A percentile compares a stretch with the other conserved stretches of the same genome.
Conservation (phyloP, 2,888 invertebrate genomes). For the Yponomeuta plumbellus region DNA sequence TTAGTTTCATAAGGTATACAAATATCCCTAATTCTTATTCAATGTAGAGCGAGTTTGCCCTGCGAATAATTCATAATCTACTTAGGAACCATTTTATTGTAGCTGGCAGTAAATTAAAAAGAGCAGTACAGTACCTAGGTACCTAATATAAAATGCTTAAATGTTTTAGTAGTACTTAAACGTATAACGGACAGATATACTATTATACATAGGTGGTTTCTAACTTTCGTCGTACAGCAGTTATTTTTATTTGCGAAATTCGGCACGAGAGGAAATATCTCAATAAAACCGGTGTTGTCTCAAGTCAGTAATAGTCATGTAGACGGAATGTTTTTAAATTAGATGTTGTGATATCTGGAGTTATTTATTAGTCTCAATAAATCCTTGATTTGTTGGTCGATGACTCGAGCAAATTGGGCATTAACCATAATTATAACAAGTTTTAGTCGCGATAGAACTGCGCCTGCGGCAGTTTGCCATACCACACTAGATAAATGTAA, state of each 20-base stretch:
- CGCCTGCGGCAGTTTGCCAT: background rate
- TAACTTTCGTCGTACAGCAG: background rate
- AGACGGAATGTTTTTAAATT: background rate
- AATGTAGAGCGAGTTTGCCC: too few relatives aligned
- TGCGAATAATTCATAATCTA: too few relatives aligned
- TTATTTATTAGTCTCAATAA: conserved; percentile 1
- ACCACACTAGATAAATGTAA: background rate
- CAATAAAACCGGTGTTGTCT: background rate
- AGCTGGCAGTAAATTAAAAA: too few relatives aligned
- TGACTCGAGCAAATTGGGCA: background rate
- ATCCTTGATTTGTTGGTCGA: background rate
- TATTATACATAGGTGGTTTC: background rate
- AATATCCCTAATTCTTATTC: too few relatives aligned
- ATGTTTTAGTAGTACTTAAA: too few relatives aligned
- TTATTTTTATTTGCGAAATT: background rate
- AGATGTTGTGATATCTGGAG: background rate
- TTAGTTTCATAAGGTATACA: too few relatives aligned
- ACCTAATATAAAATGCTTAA: too few relatives aligned
- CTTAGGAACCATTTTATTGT: too few relatives aligned
- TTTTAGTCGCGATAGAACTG: background rate
- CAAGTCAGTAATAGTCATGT: background rate
- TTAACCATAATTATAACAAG: background rate
- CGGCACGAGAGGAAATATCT: background rate
- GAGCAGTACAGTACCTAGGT: too few relatives aligned
- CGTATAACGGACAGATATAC: too few relatives aligned